Conservation (phyloP, 2,888 invertebrate genomes). For the Diachrysia chrysitis region DNA sequence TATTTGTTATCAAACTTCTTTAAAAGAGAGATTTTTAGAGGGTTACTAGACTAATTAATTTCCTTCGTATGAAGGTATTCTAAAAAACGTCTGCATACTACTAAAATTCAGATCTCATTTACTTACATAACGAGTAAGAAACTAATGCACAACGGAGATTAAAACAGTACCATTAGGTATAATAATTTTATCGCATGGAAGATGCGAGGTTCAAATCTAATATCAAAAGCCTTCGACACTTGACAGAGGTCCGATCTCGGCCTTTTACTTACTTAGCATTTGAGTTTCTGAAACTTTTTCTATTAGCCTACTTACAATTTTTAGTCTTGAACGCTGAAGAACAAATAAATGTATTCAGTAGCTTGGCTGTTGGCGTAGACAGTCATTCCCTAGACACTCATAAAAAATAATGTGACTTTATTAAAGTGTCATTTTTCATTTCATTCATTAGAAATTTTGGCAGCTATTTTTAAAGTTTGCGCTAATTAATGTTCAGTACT, state of each 20-base stretch:
- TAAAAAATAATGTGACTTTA: conserved; percentile 50
- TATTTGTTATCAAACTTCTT: too few relatives aligned
- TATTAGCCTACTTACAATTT: conserved; percentile 34
- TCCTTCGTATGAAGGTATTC: too few relatives aligned
- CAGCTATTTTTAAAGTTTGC: conserved; percentile 38
- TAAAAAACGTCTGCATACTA: too few relatives aligned
- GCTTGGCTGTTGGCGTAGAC: conserved; percentile 27
- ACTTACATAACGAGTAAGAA: not conserved
- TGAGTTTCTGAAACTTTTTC: conserved; percentile 37
- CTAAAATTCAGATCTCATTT: too few relatives aligned
- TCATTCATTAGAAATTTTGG: conserved; percentile 49
- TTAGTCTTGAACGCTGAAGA: conserved; percentile 27
- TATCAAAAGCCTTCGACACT: not conserved
- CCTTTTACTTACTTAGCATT: conserved; percentile 1
- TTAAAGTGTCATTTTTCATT: conserved; percentile 47
- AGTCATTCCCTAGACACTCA: conserved; percentile 22
- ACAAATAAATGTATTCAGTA: conserved; percentile 52
- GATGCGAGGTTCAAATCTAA: not conserved
- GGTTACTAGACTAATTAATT: too few relatives aligned
- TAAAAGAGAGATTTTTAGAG: too few relatives aligned
- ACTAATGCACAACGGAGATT: not conserved
- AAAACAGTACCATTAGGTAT: not conserved
- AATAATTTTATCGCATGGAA: not conserved
- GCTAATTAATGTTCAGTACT: conserved; percentile 34
- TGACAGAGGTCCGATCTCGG: not conserved